Evolutionary conservation across 2,797 vertebrate species (phyloP), one percentile per base, ranked within the genome.

Genomic region (Taenioides sp.): DNA sequence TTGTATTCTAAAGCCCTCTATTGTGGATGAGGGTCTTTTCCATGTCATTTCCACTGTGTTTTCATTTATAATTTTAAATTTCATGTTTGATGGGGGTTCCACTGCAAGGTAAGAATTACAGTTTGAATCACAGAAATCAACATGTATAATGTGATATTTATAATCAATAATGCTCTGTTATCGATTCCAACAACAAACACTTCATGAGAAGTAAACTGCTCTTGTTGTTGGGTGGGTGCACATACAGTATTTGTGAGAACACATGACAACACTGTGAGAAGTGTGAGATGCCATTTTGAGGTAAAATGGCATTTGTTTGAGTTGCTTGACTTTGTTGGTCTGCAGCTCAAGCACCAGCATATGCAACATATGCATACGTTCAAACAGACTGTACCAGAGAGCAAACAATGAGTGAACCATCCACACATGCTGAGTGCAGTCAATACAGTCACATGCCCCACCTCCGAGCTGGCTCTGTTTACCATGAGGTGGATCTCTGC

Each of bases 21-120:
- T 96, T 74, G 63, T 88, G 88, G 94, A 88, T 9, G 85, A 88
- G 83, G 98, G 96, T 76, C 87, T 95, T 79, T 77, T 89, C 98
- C 98, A 99, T 92, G 96, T 94, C 98, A 99, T 99, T 91, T 96
- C 95, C 94, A 99, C 98, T 90, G 97, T 96, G 91, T 94, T 96
- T 91, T 99, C 97, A 97, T 97, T 97, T 94, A 98, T 90, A 95
- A 99, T 99, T 96, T 97, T 97, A 96, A 98, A 99, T 94, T 96
- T 98, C 94, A 99, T 96, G 89, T 98, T 91, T 94, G 96, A 96
- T 59, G 98, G 97, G 76, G 98, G 95, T 67, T 97, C 96, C 94
- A 99, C 98, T 99, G 96, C 82, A 96, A 98, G 86, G 89, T 94
- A 79, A 91, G 57, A 86, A 81, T 80, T 85, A 81, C 72, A 73